Conservation (phyloP, 2,888 invertebrate species). For the Syrista parreyssii region DNA sequence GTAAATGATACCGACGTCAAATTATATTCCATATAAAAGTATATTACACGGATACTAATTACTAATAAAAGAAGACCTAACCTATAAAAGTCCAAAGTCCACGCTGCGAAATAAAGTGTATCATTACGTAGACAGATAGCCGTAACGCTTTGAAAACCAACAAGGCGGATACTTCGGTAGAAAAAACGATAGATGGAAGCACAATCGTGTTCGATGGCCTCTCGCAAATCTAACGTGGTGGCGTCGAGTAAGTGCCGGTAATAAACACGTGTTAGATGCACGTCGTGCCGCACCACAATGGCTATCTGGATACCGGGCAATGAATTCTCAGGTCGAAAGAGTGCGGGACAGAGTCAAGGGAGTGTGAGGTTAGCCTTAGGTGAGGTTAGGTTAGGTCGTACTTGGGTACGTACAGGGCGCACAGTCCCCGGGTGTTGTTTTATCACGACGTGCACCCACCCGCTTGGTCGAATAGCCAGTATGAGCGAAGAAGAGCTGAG, state of each 20-base stretch:
- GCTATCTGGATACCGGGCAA: conserved; percentile 34
- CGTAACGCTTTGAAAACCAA: neutral
- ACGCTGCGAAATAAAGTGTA: neutral
- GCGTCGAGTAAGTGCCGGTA: conserved; percentile 2
- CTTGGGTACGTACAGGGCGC: neutral
- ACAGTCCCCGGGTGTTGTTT: conserved; percentile 7
- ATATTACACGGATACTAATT: too few species aligned
- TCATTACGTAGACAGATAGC: neutral
- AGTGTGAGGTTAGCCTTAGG: neutral
- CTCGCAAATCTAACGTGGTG: neutral
- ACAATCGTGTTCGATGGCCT: neutral
- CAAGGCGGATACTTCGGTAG: neutral
- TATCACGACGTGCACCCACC: conserved; percentile 1
- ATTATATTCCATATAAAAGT: neutral
- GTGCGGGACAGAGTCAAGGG: neutral
- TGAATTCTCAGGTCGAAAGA: conserved; percentile 22
- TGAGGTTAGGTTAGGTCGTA: neutral
- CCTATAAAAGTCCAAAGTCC: neutral
- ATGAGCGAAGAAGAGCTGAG: neutral
- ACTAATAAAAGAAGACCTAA: too few species aligned
- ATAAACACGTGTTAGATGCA: conserved; percentile 1
- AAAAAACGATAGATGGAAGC: neutral
- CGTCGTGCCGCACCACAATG: conserved; percentile 20
- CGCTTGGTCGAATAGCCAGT: neutral
- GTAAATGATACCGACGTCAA: neutral